These are phyloP conservation scores for Pachycephala philippinensis DNA, from an alignment of 2,113 vertebrate species.

Conservation along the genomic window DNA sequence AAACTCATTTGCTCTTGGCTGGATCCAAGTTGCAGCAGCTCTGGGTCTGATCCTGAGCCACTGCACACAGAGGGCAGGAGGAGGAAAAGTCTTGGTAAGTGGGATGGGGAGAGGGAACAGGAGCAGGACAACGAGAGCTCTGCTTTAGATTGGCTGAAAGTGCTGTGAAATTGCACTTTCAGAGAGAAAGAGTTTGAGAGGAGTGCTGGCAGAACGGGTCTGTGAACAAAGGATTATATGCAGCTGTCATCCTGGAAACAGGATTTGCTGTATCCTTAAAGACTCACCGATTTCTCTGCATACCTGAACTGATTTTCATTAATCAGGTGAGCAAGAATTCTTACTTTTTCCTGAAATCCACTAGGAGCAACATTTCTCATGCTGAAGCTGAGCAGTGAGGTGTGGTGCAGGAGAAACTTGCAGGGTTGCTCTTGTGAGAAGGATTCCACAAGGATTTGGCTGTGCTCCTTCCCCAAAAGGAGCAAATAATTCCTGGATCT, in stretches of 20 bases:
- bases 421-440: neutral
- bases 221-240: neutral
- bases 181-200: neutral
- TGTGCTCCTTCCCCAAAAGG: neutral
- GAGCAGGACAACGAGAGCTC: neutral
- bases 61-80: neutral
- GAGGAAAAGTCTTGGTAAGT: neutral
- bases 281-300: neutral
- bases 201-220: neutral
- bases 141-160: neutral
- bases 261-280: neutral
- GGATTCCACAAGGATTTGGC: neutral
- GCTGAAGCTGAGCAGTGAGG: neutral
- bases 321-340: neutral
- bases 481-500: neutral
- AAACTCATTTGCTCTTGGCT: neutral
- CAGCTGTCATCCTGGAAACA: slow-evolving; percentile 15
- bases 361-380: neutral
- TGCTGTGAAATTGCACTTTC: neutral
- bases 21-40: neutral
- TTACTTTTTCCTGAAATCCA: neutral
- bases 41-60: neutral
- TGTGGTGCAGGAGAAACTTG: neutral
- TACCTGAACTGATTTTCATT: neutral
- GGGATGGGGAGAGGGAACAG: neutral